Percentiles rank a stretch among this genome's conserved stretches.
phyloP scores from a whole-genome alignment of 2,113 vertebrate species.

The Callospermophilus lateralis region DNA sequence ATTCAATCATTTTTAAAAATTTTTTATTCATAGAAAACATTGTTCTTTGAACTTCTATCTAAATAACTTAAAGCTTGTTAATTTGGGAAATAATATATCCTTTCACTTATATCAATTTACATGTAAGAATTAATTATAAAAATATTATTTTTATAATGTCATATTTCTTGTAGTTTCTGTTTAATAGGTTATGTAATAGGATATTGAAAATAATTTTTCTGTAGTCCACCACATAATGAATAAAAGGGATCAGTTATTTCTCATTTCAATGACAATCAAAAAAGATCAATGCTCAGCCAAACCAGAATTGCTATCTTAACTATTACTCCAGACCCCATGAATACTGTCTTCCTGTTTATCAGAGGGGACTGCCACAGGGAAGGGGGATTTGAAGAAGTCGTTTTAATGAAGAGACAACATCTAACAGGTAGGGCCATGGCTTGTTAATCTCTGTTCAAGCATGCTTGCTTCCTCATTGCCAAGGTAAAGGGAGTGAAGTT shows the following conservation, averaged over 20 bases:
- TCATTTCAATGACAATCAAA: background rate
- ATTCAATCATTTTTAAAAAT: background rate
- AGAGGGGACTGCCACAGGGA: rapidly evolving
- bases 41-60: conserved; percentile 16
- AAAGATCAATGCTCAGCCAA: background rate
- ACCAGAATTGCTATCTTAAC: background rate
- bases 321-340: background rate
- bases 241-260: background rate
- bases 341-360: background rate
- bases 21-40: background rate
- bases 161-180: background rate
- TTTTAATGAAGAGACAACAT: background rate
- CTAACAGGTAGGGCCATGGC: background rate
- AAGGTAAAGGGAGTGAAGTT: background rate
- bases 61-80: background rate
- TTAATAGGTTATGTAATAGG: background rate
- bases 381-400: background rate
- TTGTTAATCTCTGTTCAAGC: background rate
- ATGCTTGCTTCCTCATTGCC: background rate
- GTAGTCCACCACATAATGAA: background rate
- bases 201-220: background rate
- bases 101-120: background rate
- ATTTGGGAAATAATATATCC: background rate
- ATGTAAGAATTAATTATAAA: background rate
- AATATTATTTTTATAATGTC: background rate